Conservation (phyloP, 2,113 vertebrate species). For the Chrysochloris asiatica region DNA sequence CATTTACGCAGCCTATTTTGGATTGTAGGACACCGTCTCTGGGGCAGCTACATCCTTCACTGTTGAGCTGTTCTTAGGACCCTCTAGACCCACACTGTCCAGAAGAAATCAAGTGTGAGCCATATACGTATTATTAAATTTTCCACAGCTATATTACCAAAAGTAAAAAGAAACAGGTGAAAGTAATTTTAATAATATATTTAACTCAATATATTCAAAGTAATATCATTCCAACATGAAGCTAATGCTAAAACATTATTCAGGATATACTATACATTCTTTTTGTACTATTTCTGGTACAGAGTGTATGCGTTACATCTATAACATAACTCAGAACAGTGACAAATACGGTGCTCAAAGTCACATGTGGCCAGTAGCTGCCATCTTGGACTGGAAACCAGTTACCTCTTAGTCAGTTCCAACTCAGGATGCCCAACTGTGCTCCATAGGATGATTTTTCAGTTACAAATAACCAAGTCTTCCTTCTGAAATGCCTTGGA, state of each 20-base stretch:
- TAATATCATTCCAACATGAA: too few relatives aligned
- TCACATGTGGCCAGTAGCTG: accelerated
- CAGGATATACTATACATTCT: neutral
- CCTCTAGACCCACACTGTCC: neutral
- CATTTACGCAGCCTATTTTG: accelerated
- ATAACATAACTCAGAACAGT: too few relatives aligned
- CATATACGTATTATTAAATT: neutral
- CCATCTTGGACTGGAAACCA: accelerated
- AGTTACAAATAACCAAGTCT: neutral
- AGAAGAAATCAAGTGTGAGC: neutral
- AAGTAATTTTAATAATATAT: neutral
- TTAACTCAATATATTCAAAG: neutral
- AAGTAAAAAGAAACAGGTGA: constrained; percentile 27
- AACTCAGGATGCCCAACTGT: neutral
- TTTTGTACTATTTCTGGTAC: neutral
- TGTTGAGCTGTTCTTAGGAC: neutral
- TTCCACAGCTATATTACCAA: neutral
- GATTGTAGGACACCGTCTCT: accelerated
- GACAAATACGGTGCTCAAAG: too few relatives aligned
- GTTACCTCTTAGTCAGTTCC: neutral
- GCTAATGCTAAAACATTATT: accelerated
- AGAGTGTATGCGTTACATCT: accelerated
- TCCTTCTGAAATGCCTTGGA: neutral
- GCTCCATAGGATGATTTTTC: neutral
- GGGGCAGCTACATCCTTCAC: neutral